Percentiles rank a stretch among this genome's conserved stretches.
These are phyloP conservation scores for Dasypogon diadema DNA, from an alignment of 2,888 invertebrate species.

Conservation along the genomic window DNA sequence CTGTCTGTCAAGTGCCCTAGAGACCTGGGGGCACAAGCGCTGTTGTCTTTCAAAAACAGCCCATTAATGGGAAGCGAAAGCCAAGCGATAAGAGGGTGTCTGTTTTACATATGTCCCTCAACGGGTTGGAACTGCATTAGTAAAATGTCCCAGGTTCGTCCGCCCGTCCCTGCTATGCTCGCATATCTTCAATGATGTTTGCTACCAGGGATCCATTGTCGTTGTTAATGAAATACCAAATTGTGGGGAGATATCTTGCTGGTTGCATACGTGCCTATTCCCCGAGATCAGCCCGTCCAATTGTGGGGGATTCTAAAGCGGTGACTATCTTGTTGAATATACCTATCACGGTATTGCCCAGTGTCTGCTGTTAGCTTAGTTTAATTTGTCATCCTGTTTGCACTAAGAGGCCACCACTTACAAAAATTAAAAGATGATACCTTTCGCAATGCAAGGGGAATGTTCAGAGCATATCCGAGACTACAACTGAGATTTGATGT, in stretches of 20 bases:
- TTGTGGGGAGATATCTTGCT: constrained; percentile 28
- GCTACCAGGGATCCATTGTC: constrained; percentile 15
- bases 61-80: constrained; percentile 37
- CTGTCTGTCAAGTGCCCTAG: constrained; percentile 26
- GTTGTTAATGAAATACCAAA: constrained; percentile 35
- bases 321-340: constrained; percentile 10
- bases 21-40: neutral
- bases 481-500: neutral
- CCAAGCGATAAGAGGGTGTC: constrained; percentile 42
- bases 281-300: neutral
- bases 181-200: constrained; percentile 4
- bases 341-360: neutral
- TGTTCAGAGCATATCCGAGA: neutral
- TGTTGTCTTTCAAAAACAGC: constrained; percentile 25
- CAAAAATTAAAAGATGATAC: constrained; percentile 28
- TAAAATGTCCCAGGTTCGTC: constrained; percentile 26
- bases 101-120: constrained; percentile 37
- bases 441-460: neutral
- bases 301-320: neutral
- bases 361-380: neutral
- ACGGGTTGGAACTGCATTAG: constrained; percentile 31
- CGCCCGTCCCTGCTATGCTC: constrained; percentile 1
- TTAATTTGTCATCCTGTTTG: neutral
- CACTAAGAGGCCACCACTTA: constrained; percentile 1
- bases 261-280: constrained; percentile 11